Percentiles rank a stretch among this genome's conserved stretches.
Conservation (phyloP, 2,797 vertebrate genomes). For the Chaenodraco wilsoni region DNA sequence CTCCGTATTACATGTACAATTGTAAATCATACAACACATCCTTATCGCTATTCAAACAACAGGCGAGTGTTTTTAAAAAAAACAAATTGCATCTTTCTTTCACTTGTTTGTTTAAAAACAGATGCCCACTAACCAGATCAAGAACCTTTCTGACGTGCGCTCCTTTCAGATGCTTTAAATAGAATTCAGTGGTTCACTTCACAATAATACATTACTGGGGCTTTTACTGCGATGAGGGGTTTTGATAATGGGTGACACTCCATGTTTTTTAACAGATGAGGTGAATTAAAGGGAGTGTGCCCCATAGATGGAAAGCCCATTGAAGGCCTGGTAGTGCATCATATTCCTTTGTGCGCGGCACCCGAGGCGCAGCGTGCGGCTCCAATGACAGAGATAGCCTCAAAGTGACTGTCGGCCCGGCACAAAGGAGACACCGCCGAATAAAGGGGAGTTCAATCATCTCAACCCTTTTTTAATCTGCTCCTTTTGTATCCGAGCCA, state of each 20-base stretch:
- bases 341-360: conserved; percentile 76
- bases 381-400: conserved; percentile 77
- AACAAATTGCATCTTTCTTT: no score
- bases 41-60: no score
- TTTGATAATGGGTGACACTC: conserved; percentile 65
- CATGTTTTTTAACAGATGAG: conserved; percentile 30
- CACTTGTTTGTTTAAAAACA: no score
- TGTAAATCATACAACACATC: no score
- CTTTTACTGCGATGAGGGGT: conserved; percentile 53
- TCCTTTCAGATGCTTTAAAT: conserved; percentile 2
- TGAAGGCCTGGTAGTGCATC: conserved; percentile 72
- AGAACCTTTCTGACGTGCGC: no score
- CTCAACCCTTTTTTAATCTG: conserved; percentile 76
- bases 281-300: conserved; percentile 60
- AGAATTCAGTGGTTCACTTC: conserved; percentile 47
- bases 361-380: conserved; percentile 54
- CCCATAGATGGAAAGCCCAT: conserved; percentile 53
- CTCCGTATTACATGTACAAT: no score
- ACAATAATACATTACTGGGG: conserved; percentile 39
- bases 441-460: conserved; percentile 81
- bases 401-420: conserved; percentile 73
- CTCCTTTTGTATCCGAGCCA: conserved; percentile 72
- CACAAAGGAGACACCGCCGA: conserved; percentile 74
- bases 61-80: no score
- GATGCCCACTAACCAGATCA: no score